phyloP scores from a whole-genome alignment of 1,140 invertebrate genomes.

The Drosophila pruinosa region DNA sequence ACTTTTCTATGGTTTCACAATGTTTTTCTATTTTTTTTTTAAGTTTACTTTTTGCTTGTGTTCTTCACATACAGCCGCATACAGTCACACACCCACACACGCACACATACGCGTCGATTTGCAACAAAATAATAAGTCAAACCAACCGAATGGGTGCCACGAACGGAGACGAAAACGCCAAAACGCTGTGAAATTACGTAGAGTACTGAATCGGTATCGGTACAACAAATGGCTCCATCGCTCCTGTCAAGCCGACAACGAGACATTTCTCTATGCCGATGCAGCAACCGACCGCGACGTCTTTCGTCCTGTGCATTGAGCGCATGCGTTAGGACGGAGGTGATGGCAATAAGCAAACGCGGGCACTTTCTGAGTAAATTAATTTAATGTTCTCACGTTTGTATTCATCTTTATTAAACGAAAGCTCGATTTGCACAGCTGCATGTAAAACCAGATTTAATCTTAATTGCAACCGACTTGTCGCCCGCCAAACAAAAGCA shows the following conservation, averaged over 20 bases:
- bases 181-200: conserved; percentile 50
- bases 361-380: neutral
- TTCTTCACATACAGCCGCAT: conserved; percentile 13
- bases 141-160: conserved; percentile 22
- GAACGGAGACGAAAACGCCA: conserved; percentile 38
- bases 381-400: neutral
- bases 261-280: conserved; percentile 42
- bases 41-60: conserved; percentile 14
- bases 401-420: neutral
- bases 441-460: neutral
- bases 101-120: conserved; percentile 17
- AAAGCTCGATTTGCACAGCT: neutral
- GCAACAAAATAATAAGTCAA: conserved; percentile 27
- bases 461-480: neutral
- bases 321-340: conserved; percentile 29
- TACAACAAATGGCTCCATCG: conserved; percentile 22
- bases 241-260: conserved; percentile 15
- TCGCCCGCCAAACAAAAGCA: conserved; percentile 25
- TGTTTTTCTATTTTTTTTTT: conserved; percentile 30
- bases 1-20: conserved; percentile 71
- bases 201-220: conserved; percentile 46
- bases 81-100: conserved; percentile 5
- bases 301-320: conserved; percentile 21
- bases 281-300: neutral
- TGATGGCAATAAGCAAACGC: conserved; percentile 17